A percentile compares a stretch with the other conserved stretches of the same genome.
phyloP scores from a whole-genome alignment of 2,888 invertebrate genomes.

The Iphiclides podalirius region DNA sequence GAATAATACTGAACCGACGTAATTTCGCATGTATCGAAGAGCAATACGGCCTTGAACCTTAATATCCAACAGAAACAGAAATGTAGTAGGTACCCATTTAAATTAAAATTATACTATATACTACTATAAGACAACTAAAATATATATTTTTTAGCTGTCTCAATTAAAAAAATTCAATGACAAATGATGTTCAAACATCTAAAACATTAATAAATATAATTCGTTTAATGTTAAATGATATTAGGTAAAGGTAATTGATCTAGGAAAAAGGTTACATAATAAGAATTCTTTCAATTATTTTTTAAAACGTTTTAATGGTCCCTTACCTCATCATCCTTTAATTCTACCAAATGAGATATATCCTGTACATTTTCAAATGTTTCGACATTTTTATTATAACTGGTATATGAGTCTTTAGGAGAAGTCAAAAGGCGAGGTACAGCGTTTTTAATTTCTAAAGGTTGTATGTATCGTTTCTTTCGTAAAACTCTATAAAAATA shows the following conservation, averaged over 20 bases:
- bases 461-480: slow-evolving; percentile 46
- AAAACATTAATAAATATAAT: too few relatives aligned
- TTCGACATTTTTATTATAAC: slow-evolving; percentile 25
- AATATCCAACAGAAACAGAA: slow-evolving; percentile 1
- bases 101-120: too few relatives aligned
- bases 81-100: too few relatives aligned
- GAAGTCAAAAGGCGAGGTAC: slow-evolving; percentile 46
- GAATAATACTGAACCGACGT: slow-evolving; percentile 49
- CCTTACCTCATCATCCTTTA: slow-evolving; percentile 59
- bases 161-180: too few relatives aligned
- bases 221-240: too few relatives aligned
- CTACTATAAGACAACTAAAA: neutral
- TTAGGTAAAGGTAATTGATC: too few relatives aligned
- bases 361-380: slow-evolving; percentile 44
- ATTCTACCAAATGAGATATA: slow-evolving; percentile 51
- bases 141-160: too few relatives aligned
- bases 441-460: slow-evolving; percentile 46
- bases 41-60: slow-evolving; percentile 58
- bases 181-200: too few relatives aligned
- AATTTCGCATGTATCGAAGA: slow-evolving; percentile 48
- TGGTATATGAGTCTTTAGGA: slow-evolving; percentile 18
- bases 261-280: too few relatives aligned
- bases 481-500: slow-evolving; percentile 26
- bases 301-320: too few relatives aligned
- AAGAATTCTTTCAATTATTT: too few relatives aligned